Evolutionary conservation across 1,140 invertebrate genomes (phyloP), one percentile per base, ranked within the genome.

Genomic region (Probaryconus sp.): DNA sequence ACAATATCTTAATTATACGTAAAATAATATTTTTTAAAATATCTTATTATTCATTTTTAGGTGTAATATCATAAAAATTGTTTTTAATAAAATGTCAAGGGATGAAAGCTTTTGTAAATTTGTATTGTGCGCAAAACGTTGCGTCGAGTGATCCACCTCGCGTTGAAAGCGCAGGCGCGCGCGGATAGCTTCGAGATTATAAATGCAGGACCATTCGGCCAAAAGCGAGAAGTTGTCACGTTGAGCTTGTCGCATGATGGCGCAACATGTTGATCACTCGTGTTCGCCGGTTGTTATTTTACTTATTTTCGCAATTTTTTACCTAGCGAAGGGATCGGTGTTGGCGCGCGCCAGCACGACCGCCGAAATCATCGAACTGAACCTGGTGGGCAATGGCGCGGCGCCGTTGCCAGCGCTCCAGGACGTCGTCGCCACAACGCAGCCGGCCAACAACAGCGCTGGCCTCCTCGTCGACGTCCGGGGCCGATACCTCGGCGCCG

Each of bases 231-330:
- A 82, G 79, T 84, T 83, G 79, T 80, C 81, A 76, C 76, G 56
- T 68, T 55, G 69, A 71, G 79, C 77, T 82, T 74, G 78, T 85
- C 78, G 82, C 81, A 86, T 78, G 81, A 86, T 86, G 83, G 83
- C 83, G 83, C 83, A 82, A 80, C 82, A 80, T 85, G 83, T 83
- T 80, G 80, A 68, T 77, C 60, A 76, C 48, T 68, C 73, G 73
- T 69, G 63, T 53, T 77, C 55, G 71, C 76, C 79, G 79, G 80
- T 76, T 78, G 74, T 76, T 76, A 68, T 83, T 81, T 77, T 83
- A 51, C 55, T 84, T 75, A 64, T 83, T 79, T 45, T 82, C 50
- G 67, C 53, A 56, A 16, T 77, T 67, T 67, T 79, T 76, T 74
- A 83, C 40, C 58, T 81, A 74, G 76, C 65, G 33, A 79, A 73